Conservation (phyloP, 64 coral and sea anemone genomes). For the Pocillopora damicornis region DNA sequence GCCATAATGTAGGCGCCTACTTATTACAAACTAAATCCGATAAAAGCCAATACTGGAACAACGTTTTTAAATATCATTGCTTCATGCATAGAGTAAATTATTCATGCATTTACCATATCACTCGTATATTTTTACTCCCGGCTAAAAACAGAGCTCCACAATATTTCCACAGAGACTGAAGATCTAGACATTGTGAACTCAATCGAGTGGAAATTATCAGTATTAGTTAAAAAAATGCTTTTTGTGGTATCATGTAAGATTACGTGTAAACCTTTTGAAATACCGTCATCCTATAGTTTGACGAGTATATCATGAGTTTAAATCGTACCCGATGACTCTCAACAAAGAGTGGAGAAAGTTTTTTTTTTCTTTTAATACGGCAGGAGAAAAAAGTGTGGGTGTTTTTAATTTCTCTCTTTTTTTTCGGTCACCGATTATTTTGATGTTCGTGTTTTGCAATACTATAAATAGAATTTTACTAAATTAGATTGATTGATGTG, state of each 20-base stretch:
- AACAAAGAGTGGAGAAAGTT: no score
- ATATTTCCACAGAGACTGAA: constrained; percentile 31
- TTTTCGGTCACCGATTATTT: no score
- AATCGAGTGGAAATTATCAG: constrained; percentile 31
- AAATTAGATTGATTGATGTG: no score
- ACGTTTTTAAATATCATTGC: constrained; percentile 12
- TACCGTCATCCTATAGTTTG: no score
- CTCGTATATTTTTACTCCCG: constrained; percentile 16
- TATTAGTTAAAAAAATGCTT: not conserved
- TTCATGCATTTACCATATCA: not conserved
- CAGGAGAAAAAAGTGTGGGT: no score
- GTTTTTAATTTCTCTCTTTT: no score
- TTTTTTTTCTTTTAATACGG: no score
- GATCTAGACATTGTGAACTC: constrained; percentile 22
- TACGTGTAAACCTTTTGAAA: no score
- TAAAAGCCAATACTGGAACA: not conserved
- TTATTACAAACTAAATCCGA: not conserved
- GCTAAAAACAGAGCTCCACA: constrained; percentile 25
- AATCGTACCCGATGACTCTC: no score
- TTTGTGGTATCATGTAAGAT: not conserved
- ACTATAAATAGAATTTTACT: no score
- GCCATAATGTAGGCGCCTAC: not conserved
- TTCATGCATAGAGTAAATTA: not conserved
- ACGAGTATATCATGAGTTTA: no score
- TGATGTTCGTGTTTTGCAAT: no score